These are phyloP conservation scores for Artibeus lituratus DNA, from an alignment of 2,797 vertebrate genomes.

Conservation along the genomic window DNA sequence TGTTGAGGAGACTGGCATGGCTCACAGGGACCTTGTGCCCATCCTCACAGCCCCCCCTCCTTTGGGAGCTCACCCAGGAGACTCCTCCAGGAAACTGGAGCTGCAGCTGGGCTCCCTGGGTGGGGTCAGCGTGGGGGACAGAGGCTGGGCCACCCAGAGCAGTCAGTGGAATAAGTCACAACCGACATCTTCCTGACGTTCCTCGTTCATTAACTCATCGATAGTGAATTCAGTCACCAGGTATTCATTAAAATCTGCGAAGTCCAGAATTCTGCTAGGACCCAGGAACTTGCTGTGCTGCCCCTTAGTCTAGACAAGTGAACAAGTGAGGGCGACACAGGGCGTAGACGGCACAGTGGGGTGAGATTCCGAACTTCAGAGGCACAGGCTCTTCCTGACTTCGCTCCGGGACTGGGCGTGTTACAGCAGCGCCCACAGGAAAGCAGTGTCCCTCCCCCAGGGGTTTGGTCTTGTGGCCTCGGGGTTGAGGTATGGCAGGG, in stretches of 20 bases:
- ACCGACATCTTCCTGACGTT: not conserved
- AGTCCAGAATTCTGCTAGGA: not conserved
- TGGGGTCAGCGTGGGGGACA: not conserved
- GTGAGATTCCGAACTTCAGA: too few relatives aligned
- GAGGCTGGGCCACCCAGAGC: not conserved
- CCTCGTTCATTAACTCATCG: not conserved
- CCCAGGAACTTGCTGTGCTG: not conserved
- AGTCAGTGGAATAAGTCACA: not conserved
- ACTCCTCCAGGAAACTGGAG: not conserved
- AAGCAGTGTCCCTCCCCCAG: fast-evolving
- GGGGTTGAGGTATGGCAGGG: not conserved
- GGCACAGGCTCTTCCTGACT: not conserved
- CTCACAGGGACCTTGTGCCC: not conserved
- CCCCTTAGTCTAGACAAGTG: not conserved
- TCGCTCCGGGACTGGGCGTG: not conserved
- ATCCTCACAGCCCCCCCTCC: not conserved
- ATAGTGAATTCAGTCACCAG: not conserved
- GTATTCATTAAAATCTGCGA: not conserved
- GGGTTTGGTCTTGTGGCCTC: not conserved
- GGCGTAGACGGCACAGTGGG: not conserved
- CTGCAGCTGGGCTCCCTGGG: constrained; percentile 5
- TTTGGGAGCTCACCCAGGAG: not conserved
- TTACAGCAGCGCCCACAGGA: not conserved
- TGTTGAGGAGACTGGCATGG: not conserved
- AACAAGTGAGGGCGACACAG: not conserved